Evolutionary conservation across 1,140 invertebrate species (phyloP).

Genomic region (Lepidotrigona ventralis): DNA sequence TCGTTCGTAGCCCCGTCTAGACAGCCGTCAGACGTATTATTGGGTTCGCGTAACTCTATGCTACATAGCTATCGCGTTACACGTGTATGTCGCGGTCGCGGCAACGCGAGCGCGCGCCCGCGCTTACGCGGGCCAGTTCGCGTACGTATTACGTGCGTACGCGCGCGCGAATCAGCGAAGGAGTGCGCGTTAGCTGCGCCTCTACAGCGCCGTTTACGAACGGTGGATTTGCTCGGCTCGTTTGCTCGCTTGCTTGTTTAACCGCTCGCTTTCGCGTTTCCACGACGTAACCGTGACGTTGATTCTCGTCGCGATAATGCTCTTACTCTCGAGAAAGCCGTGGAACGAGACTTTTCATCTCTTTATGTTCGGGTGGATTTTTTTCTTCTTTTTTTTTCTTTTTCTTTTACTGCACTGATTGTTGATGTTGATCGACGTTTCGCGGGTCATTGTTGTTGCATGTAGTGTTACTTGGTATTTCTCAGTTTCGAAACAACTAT

Average conservation of each 20-base stretch:
- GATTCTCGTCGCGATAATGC: too few relatives aligned
- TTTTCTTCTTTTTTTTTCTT: too few relatives aligned
- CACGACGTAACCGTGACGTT: too few relatives aligned
- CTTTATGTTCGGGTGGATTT: too few relatives aligned
- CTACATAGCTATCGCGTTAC: slow-evolving; percentile 70
- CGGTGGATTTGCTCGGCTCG: background rate
- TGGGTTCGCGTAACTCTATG: slow-evolving; percentile 73
- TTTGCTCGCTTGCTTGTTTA: background rate
- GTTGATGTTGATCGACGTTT: too few relatives aligned
- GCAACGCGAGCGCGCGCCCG: slow-evolving; percentile 19
- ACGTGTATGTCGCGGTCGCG: slow-evolving; percentile 35
- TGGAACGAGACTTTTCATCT: too few relatives aligned
- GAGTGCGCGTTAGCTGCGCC: slow-evolving; percentile 5
- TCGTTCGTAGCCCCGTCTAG: slow-evolving; percentile 73
- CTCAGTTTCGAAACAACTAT: too few relatives aligned
- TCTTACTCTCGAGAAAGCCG: too few relatives aligned
- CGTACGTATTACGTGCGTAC: slow-evolving; percentile 26
- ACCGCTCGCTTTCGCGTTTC: background rate
- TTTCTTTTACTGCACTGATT: too few relatives aligned
- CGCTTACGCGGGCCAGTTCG: slow-evolving; percentile 11
- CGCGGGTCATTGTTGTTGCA: too few relatives aligned
- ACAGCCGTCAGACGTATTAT: slow-evolving; percentile 78
- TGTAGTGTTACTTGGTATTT: too few relatives aligned
- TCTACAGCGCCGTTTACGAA: slow-evolving; percentile 34
- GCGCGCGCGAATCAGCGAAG: slow-evolving; percentile 10